Evolutionary conservation across 2,113 vertebrate genomes (phyloP).

Genomic region (Psittacara wagleri): DNA sequence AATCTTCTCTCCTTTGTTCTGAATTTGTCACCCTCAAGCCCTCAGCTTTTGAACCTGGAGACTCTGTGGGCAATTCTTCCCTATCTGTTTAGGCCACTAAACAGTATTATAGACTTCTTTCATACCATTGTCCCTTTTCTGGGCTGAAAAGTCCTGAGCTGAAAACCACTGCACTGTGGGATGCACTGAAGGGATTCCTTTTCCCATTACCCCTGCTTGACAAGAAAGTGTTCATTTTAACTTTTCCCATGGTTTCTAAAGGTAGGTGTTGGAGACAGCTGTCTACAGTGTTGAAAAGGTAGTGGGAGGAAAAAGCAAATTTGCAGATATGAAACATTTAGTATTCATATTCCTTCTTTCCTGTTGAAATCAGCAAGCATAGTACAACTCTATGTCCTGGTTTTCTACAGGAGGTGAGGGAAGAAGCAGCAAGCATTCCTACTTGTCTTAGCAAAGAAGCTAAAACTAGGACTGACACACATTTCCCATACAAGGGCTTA

Average conservation of each 20-base stretch:
- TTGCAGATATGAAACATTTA: neutral
- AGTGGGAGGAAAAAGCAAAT: neutral
- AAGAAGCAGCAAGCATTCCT: neutral
- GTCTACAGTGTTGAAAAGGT: neutral
- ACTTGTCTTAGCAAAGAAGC: neutral
- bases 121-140: neutral
- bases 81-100: neutral
- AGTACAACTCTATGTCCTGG: rapidly evolving
- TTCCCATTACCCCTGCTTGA: neutral
- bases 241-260: neutral
- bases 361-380: neutral
- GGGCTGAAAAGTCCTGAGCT: neutral
- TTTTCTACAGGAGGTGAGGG: neutral
- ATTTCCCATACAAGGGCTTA: neutral
- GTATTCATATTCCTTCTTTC: neutral
- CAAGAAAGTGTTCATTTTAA: neutral
- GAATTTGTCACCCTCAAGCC: neutral
- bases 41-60: neutral
- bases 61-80: neutral
- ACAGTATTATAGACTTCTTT: neutral
- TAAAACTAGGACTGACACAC: neutral
- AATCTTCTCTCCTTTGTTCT: neutral
- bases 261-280: neutral
- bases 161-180: neutral
- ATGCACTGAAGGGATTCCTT: neutral